A percentile compares a stretch with the other conserved stretches of the same genome.
phyloP scores from a whole-genome alignment of 1,140 invertebrate species.

The Drosophila virilis region DNA sequence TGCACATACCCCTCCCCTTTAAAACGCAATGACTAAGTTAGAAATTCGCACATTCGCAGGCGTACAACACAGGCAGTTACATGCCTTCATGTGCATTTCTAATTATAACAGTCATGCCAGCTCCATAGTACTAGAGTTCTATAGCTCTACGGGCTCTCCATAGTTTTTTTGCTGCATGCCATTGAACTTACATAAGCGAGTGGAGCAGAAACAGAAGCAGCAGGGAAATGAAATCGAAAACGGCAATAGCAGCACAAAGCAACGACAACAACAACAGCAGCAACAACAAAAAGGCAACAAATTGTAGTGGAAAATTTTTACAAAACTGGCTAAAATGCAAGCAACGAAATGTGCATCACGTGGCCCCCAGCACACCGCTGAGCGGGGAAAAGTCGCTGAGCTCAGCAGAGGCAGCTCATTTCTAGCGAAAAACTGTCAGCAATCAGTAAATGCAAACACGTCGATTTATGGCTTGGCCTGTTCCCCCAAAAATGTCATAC shows the following conservation, averaged over 20 bases:
- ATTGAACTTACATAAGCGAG: conserved; percentile 78
- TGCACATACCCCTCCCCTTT: too few relatives aligned
- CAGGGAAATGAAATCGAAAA: conserved; percentile 50
- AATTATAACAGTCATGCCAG: conserved; percentile 53
- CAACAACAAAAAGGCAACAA: conserved; percentile 41
- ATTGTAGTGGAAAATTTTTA: conserved; percentile 70
- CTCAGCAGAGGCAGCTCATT: conserved; percentile 16
- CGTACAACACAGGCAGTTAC: conserved; percentile 28
- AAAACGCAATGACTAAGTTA: conserved; percentile 37
- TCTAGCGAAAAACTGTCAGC: conserved; percentile 46
- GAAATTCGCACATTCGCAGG: conserved; percentile 51
- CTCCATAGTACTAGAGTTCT: neutral
- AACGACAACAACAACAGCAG: conserved; percentile 4
- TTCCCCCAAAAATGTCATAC: conserved; percentile 1
- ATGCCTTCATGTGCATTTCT: conserved; percentile 49
- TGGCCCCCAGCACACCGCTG: conserved; percentile 29
- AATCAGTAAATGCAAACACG: conserved; percentile 18
- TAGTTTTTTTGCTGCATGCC: conserved; percentile 53
- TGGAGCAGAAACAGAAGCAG: conserved; percentile 39
- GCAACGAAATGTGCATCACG: conserved; percentile 46
- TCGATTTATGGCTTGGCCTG: conserved; percentile 3
- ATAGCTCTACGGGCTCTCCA: conserved; percentile 25
- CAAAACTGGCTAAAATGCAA: conserved; percentile 54
- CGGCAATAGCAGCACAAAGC: conserved; percentile 34
- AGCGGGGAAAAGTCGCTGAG: conserved; percentile 7